A percentile compares a stretch with the other conserved stretches of the same genome.
These are phyloP conservation scores for Slavum lentiscoides DNA, from an alignment of 2,888 invertebrate genomes.

Conservation along the genomic window DNA sequence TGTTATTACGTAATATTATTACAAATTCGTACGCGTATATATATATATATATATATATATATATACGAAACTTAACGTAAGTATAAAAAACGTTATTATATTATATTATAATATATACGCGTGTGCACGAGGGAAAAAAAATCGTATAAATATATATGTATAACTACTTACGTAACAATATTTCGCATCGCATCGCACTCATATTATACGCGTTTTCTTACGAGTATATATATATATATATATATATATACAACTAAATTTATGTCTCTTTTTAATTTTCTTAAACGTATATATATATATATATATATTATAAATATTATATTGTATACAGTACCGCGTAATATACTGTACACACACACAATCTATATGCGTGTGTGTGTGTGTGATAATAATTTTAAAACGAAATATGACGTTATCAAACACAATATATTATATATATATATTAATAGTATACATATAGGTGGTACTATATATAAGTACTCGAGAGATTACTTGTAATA, in stretches of 20 bases:
- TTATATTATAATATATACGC: not conserved
- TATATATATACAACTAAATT: not conserved
- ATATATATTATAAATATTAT: no score
- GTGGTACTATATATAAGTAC: constrained; percentile 13
- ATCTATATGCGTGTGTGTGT: no score
- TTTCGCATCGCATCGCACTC: constrained; percentile 8
- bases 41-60: no score
- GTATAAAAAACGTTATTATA: no score
- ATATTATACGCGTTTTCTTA: not conserved
- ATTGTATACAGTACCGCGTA: no score
- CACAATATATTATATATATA: not conserved
- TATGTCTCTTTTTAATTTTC: constrained; percentile 8
- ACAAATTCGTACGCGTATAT: no score
- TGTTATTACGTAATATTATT: no score
- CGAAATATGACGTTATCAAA: constrained; percentile 33
- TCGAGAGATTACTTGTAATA: constrained; percentile 43
- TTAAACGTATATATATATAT: not conserved
- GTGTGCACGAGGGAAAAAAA: not conserved
- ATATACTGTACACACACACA: constrained; percentile 31
- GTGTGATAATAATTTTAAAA: constrained; percentile 30
- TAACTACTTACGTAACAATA: constrained; percentile 18
- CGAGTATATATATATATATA: no score
- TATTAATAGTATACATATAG: constrained; percentile 9
- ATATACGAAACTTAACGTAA: no score
- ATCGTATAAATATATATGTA: no score